Base-by-base conservation (phyloP, 2,797 vertebrate genomes). In the Sphenodon punctatus region DNA sequence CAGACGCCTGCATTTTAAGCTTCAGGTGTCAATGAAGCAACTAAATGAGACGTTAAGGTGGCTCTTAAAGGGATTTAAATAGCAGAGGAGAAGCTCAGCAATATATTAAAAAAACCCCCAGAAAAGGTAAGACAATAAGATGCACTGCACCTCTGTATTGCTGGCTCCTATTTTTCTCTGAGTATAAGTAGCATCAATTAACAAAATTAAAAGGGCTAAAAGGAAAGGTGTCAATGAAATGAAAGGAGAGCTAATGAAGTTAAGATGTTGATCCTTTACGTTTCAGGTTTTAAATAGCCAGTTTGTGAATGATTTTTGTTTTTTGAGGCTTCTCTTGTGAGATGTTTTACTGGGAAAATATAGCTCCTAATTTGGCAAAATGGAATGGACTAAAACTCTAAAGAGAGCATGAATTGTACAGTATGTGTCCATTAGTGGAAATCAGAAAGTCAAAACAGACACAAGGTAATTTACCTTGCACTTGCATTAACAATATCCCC, bases 401-500 rank as follows among this genome's bases (percentile, higher is more conserved):
- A 27, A 0, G 1, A 61, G 68, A 2, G 0, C 53, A 86, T 86
- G 61, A 70, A 67, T 78, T 55, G 38, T 25, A 60, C 76, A 53
- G 34, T 67, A 16, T 25, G 65, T 72, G 27, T 60, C 58, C 67
- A 49, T 80, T 85, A 77, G 23, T 85, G 61, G 71, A 91, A 93
- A 89, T 82, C 71, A 67, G 72, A 69, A 82, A 79, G 72, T 84
- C 87, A 85, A 85, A 88, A 78, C 46, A 74, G 66, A 46, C 77
- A 32, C 64, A 58, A 67, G 76, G 51, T 77, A 79, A 88, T 84
- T 68, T 81, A 14, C 79, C 79, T 9, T 61, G 20, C 81, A 39
- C 53, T 77, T 61, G 67, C 78, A 75, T 89, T 91, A 87, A 67
- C 71, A 30, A 13, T 49, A 74, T 55, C 60, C 61, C 58, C 30